Conservation (phyloP, 1,140 invertebrate species). For the Papilio helenus region DNA sequence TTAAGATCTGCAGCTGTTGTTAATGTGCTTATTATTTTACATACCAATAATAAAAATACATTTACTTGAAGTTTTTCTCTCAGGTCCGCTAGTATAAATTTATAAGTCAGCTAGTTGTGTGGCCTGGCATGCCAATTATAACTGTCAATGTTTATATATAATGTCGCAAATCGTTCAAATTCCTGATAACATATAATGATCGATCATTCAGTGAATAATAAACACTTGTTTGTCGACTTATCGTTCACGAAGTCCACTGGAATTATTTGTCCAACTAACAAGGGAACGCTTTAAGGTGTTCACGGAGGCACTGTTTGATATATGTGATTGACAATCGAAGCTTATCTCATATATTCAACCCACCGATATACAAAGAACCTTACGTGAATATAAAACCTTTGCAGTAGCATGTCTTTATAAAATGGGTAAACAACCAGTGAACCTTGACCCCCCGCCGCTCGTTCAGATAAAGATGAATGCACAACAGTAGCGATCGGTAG, state of each 20-base stretch:
- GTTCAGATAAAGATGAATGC: slow-evolving; percentile 43
- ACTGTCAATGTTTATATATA: slow-evolving; percentile 41
- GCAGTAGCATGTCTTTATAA: not conserved
- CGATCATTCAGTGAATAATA: slow-evolving; percentile 44
- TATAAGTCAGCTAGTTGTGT: not conserved
- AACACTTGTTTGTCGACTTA: slow-evolving; percentile 43
- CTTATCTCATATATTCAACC: slow-evolving; percentile 43
- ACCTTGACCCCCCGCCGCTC: slow-evolving; percentile 43
- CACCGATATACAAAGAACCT: slow-evolving; percentile 31
- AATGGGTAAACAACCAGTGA: slow-evolving; percentile 6
- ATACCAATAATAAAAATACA: not conserved
- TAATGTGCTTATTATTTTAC: no score
- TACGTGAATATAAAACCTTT: slow-evolving; percentile 23
- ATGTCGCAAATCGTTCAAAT: slow-evolving; percentile 44
- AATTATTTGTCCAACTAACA: slow-evolving; percentile 43
- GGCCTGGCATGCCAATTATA: not conserved
- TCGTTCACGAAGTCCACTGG: slow-evolving; percentile 36
- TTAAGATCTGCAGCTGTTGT: no score
- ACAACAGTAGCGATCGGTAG: slow-evolving; percentile 39
- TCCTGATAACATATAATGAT: slow-evolving; percentile 42
- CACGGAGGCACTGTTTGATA: slow-evolving; percentile 38
- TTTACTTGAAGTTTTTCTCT: not conserved
- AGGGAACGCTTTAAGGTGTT: slow-evolving; percentile 41
- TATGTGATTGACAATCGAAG: slow-evolving; percentile 49
- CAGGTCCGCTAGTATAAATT: not conserved